phyloP scores from a whole-genome alignment of 2,113 vertebrate genomes.

The Ondatra zibethicus region DNA sequence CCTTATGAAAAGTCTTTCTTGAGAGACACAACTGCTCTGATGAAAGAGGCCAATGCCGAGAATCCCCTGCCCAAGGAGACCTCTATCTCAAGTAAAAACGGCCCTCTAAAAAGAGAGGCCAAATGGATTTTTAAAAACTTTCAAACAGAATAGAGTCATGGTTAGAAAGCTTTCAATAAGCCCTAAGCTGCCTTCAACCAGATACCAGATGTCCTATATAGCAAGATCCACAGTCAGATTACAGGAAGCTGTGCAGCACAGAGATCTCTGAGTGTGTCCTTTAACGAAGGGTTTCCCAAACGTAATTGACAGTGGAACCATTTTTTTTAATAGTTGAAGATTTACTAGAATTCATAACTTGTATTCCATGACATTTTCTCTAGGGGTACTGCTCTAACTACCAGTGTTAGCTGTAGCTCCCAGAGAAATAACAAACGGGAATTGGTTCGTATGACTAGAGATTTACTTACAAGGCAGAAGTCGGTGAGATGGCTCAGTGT shows the following conservation, averaged over 20 bases:
- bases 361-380: neutral
- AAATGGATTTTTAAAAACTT: neutral
- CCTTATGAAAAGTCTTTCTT: neutral
- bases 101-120: neutral
- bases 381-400: neutral
- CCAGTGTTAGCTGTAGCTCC: neutral
- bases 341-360: neutral
- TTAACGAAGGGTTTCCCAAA: neutral
- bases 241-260: neutral
- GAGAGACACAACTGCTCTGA: neutral
- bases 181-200: neutral
- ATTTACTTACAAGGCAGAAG: neutral
- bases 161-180: neutral
- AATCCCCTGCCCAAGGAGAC: neutral
- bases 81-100: neutral
- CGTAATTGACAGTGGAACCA: neutral
- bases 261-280: neutral
- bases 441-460: neutral
- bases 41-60: neutral
- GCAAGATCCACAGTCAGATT: neutral
- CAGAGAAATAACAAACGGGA: neutral
- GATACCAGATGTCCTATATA: neutral
- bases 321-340: neutral
- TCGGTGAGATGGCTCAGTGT: neutral
- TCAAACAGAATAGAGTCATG: neutral